Evolutionary conservation across 2,888 invertebrate genomes (phyloP).

Genomic region (Drosophila testacea): DNA sequence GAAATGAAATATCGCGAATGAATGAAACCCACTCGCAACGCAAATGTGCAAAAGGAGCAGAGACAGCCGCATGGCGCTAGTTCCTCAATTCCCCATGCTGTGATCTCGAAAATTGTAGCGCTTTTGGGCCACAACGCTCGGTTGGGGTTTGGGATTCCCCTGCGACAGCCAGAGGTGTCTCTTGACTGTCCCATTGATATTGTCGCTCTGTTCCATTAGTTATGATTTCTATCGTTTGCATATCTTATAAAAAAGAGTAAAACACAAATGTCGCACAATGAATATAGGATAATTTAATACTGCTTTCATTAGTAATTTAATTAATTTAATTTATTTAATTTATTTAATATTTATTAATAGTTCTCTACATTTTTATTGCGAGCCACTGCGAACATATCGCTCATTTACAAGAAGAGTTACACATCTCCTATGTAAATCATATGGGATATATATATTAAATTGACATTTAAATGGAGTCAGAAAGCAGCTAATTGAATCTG

Average conservation of each 20-base stretch:
- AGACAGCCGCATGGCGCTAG: slow-evolving; percentile 60
- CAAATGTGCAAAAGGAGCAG: slow-evolving; percentile 10
- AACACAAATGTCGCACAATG: background rate
- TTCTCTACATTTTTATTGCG: no score
- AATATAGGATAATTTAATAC: background rate
- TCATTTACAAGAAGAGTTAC: no score
- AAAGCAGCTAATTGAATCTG: no score
- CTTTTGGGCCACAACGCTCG: slow-evolving; percentile 47
- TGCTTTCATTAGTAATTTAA: background rate
- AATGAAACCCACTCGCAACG: slow-evolving; percentile 49
- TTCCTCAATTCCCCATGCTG: slow-evolving; percentile 62
- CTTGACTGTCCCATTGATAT: slow-evolving; percentile 50
- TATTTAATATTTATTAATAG: no score
- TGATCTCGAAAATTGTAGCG: slow-evolving; percentile 69
- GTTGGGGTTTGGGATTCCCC: slow-evolving; percentile 46
- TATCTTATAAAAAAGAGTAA: background rate
- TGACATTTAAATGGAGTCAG: no score
- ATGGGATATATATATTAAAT: no score
- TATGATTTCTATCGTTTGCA: slow-evolving; percentile 26
- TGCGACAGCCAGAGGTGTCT: slow-evolving; percentile 40
- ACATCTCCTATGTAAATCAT: no score
- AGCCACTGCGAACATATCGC: no score
- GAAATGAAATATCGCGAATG: slow-evolving; percentile 81
- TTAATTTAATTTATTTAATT: slow-evolving; percentile 1
- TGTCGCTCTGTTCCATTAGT: slow-evolving; percentile 43